A percentile compares a stretch with the other conserved stretches of the same genome.
Evolutionary conservation across 1,140 invertebrate genomes (phyloP).

Genomic region (fruit fly (Drosophila melanogaster)): Release_6_plus_ISO1_MT NT_037436.4:2924001-2924500

Average conservation of each 20-base stretch:
- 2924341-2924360: conserved; percentile 75
- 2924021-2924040: not conserved
- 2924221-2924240: conserved; percentile 60
- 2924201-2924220: conserved; percentile 84
- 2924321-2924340: conserved; percentile 66
- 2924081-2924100: conserved; percentile 87
- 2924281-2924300: conserved; percentile 47
- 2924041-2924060: not conserved
- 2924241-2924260: conserved; percentile 54
- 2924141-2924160: conserved; percentile 86
- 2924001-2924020: no score
- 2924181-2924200: conserved; percentile 84
- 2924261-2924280: conserved; percentile 49
- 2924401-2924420: conserved; percentile 84
- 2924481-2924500: conserved; percentile 76
- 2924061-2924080: conserved; percentile 67
- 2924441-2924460: conserved; percentile 83
- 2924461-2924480: conserved; percentile 84
- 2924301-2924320: conserved; percentile 50
- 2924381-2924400: conserved; percentile 70
- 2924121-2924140: conserved; percentile 87
- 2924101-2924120: conserved; percentile 88
- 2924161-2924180: conserved; percentile 84
- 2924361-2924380: conserved; percentile 71
- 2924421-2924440: conserved; percentile 84